Evolutionary conservation across 1,140 invertebrate genomes (phyloP).

Genomic region (Drosophila sturtevanti): DNA sequence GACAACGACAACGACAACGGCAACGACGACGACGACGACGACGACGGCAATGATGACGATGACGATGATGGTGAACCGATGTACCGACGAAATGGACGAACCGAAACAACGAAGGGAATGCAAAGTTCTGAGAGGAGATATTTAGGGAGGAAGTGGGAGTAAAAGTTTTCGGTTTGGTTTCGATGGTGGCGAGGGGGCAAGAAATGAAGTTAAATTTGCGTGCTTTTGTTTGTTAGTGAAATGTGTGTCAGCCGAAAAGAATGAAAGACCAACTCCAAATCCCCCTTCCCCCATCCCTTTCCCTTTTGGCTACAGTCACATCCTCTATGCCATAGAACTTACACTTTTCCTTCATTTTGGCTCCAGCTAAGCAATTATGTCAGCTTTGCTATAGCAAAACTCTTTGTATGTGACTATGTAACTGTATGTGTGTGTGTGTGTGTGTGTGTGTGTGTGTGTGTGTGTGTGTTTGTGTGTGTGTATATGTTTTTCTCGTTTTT

Average conservation of each 20-base stretch:
- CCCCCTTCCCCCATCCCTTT: neutral
- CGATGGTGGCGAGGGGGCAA: neutral
- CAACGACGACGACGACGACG: neutral
- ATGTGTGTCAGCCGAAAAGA: slow-evolving; percentile 60
- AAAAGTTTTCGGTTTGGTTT: no score
- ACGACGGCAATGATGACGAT: neutral
- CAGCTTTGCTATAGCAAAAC: slow-evolving; percentile 26
- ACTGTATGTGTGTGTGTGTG: neutral
- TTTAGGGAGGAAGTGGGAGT: neutral
- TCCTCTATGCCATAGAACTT: no score
- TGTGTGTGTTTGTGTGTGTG: neutral
- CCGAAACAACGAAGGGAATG: neutral
- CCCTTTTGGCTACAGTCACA: no score
- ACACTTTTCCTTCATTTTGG: neutral
- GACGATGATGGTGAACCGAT: neutral
- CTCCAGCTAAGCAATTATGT: slow-evolving; percentile 60
- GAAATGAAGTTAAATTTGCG: slow-evolving; percentile 43
- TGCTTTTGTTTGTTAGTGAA: slow-evolving; percentile 23
- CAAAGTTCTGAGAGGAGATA: neutral
- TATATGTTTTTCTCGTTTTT: neutral
- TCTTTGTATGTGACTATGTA: neutral
- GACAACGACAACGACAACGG: neutral
- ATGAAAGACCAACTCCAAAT: neutral
- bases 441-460: neutral
- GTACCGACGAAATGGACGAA: neutral